phyloP scores from a whole-genome alignment of 1,140 invertebrate genomes.

The Asbolus verrucosus region DNA sequence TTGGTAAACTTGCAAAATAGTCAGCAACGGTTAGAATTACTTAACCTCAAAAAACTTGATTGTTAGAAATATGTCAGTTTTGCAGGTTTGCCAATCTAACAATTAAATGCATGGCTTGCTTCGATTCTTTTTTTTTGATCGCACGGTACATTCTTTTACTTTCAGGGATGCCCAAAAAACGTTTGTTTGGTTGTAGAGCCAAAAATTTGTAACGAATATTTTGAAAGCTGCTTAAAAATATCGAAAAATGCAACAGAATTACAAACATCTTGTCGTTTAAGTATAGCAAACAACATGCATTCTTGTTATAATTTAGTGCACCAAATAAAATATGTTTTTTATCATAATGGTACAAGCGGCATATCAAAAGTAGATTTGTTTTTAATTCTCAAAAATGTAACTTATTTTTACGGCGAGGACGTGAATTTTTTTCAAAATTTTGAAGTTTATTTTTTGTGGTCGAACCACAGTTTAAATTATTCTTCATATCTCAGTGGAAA shows the following conservation, averaged over 20 bases:
- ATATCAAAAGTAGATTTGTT: slow-evolving; percentile 66
- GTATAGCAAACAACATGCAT: slow-evolving; percentile 43
- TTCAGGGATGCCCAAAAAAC: slow-evolving; percentile 66
- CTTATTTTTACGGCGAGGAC: slow-evolving; percentile 51
- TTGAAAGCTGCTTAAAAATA: slow-evolving; percentile 57
- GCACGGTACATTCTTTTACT: slow-evolving; percentile 21
- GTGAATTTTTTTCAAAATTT: slow-evolving; percentile 67
- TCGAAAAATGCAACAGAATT: slow-evolving; percentile 51
- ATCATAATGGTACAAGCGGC: slow-evolving; percentile 72
- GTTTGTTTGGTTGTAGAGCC: slow-evolving; percentile 65
- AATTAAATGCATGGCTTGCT: too few relatives aligned
- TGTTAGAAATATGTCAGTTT: too few relatives aligned
- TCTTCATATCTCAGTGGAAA: slow-evolving; percentile 73
- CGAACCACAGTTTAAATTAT: slow-evolving; percentile 58
- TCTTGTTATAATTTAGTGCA: slow-evolving; percentile 64
- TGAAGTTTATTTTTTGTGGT: slow-evolving; percentile 68
- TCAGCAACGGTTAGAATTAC: too few relatives aligned
- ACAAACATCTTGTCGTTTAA: slow-evolving; percentile 45
- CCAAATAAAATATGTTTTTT: slow-evolving; percentile 67
- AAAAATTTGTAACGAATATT: slow-evolving; percentile 64
- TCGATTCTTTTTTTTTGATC: too few relatives aligned
- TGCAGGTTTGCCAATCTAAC: too few relatives aligned
- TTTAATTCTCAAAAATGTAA: slow-evolving; percentile 65
- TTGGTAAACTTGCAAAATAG: too few relatives aligned
- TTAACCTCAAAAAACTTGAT: too few relatives aligned